phyloP scores from a whole-genome alignment of 2,888 invertebrate species.

The Acrobasis repandana region DNA sequence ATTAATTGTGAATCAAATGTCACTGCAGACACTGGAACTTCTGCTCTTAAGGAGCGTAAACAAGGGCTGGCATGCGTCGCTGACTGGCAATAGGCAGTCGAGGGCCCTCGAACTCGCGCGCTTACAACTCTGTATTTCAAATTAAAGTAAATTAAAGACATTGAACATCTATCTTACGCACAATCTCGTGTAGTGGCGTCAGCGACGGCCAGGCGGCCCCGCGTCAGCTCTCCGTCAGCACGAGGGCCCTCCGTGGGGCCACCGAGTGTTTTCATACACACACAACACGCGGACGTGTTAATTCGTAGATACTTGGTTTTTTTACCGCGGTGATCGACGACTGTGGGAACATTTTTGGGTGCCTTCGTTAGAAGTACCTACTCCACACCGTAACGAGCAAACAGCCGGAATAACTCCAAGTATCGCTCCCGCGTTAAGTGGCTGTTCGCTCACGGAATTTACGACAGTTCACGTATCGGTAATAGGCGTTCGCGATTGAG shows the following conservation, averaged over 20 bases:
- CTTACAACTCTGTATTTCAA: slow-evolving; percentile 55
- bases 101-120: slow-evolving; percentile 53
- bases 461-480: slow-evolving; percentile 64
- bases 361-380: slow-evolving; percentile 78
- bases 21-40: slow-evolving; percentile 36
- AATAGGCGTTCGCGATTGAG: slow-evolving; percentile 64
- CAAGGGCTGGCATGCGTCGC: slow-evolving; percentile 53
- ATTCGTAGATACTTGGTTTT: slow-evolving; percentile 80
- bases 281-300: slow-evolving; percentile 79
- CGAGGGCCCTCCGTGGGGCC: slow-evolving; percentile 71
- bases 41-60: slow-evolving; percentile 48
- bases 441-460: slow-evolving; percentile 67
- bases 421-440: slow-evolving; percentile 78
- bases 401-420: slow-evolving; percentile 70
- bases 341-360: slow-evolving; percentile 80
- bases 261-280: slow-evolving; percentile 80
- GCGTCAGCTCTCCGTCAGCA: slow-evolving; percentile 75
- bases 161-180: slow-evolving; percentile 71
- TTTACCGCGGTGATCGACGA: slow-evolving; percentile 79
- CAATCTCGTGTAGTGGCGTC: slow-evolving; percentile 54
- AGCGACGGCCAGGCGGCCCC: slow-evolving; percentile 42
- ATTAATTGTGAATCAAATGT: slow-evolving; percentile 31
- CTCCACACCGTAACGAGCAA: slow-evolving; percentile 76
- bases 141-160: slow-evolving; percentile 76
- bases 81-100: slow-evolving; percentile 54